These are phyloP conservation scores for Synergus laeviventris DNA, from an alignment of 2,888 invertebrate genomes.

Conservation along the genomic window DNA sequence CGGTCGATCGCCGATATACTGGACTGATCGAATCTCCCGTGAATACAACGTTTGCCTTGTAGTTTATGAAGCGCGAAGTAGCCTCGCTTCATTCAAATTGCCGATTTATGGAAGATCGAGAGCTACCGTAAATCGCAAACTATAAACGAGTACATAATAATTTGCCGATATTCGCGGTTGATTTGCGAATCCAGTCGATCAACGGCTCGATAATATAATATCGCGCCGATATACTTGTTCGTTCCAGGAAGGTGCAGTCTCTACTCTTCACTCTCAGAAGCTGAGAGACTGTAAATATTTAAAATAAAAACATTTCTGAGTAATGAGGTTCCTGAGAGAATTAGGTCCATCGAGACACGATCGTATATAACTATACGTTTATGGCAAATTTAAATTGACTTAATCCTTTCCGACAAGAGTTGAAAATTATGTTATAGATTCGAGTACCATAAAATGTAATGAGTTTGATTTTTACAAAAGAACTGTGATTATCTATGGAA, in stretches of 20 bases:
- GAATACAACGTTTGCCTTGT: conserved; percentile 26
- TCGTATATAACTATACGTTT: conserved; percentile 2
- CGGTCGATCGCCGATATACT: conserved; percentile 33
- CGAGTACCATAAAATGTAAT: no score
- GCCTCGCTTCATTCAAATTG: conserved; percentile 27
- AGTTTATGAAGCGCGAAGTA: conserved; percentile 36
- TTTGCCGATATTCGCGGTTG: conserved; percentile 39
- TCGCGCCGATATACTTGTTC: conserved; percentile 28
- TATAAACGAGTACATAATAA: conserved; percentile 26
- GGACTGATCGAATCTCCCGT: conserved; percentile 36
- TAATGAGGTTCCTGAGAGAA: conserved; percentile 8
- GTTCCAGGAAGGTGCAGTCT: neutral
- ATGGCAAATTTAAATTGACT: conserved; percentile 2
- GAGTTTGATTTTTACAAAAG: neutral
- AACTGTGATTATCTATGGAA: neutral
- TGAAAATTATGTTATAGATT: no score
- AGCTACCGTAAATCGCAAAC: conserved; percentile 32
- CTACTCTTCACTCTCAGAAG: neutral
- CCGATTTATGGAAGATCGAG: conserved; percentile 27
- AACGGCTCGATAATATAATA: conserved; percentile 21
- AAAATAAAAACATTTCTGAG: conserved; percentile 1
- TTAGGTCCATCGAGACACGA: conserved; percentile 12
- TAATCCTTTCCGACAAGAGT: neutral
- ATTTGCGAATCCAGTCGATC: conserved; percentile 28
- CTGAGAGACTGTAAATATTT: conserved; percentile 11